Conservation (phyloP, 2,113 vertebrate genomes). For the Ifrita kowaldi region DNA sequence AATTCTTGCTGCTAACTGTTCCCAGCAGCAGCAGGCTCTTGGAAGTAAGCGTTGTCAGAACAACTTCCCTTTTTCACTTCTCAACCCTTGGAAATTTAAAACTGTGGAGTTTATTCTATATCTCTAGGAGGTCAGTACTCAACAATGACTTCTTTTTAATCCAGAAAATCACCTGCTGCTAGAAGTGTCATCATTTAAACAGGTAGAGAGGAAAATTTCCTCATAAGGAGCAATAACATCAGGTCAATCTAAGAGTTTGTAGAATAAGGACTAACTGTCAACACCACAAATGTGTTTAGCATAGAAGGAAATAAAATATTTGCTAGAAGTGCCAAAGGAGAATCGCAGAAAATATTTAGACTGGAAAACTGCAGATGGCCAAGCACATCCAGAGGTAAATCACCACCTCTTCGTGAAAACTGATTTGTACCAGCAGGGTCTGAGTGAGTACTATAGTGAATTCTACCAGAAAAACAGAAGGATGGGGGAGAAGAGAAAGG, state of each 20-base stretch:
- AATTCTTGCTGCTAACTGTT: neutral
- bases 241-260: conserved; percentile 11
- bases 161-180: neutral
- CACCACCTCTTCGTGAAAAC: conserved; percentile 40
- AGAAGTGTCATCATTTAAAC: neutral
- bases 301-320: conserved; percentile 41
- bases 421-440: conserved; percentile 54
- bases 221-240: neutral
- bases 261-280: neutral
- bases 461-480: neutral
- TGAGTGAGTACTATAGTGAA: conserved; percentile 7
- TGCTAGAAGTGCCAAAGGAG: conserved; percentile 1
- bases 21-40: neutral
- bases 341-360: neutral
- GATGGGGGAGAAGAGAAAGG: neutral
- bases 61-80: neutral
- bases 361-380: conserved; percentile 41
- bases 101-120: neutral
- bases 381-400: conserved; percentile 13
- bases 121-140: neutral
- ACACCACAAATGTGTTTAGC: neutral
- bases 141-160: neutral
- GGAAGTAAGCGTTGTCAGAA: neutral
- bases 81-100: neutral
- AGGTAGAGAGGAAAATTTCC: neutral